phyloP scores from a whole-genome alignment of 2,797 vertebrate species.

The Poecilia gillii region DNA sequence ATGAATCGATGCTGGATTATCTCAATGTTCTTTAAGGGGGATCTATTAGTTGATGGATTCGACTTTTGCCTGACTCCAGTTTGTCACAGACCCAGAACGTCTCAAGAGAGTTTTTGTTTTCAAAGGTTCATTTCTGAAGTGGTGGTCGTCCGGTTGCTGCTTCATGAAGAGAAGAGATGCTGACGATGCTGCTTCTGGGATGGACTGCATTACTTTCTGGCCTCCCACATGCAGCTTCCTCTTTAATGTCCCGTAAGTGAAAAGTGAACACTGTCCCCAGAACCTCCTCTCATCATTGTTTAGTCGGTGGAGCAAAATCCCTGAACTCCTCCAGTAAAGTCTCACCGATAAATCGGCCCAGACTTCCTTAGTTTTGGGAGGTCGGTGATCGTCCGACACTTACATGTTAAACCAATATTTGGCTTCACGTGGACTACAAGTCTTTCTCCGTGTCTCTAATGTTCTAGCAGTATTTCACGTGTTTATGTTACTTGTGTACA shows the following conservation, averaged over 20 bases:
- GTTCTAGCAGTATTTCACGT: background rate
- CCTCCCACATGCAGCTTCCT: slow-evolving; percentile 24
- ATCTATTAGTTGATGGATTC: background rate
- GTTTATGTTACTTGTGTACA: background rate
- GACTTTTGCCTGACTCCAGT: background rate
- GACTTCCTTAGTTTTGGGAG: too few relatives aligned
- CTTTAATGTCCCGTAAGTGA: slow-evolving; percentile 53
- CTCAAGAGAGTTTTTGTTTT: background rate
- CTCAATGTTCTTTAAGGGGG: background rate
- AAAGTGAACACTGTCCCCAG: background rate
- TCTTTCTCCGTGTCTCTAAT: too few relatives aligned
- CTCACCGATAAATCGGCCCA: too few relatives aligned
- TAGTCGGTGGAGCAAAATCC: background rate
- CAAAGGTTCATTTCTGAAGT: background rate
- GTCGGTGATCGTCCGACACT: too few relatives aligned
- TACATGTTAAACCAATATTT: too few relatives aligned
- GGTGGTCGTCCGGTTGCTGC: background rate
- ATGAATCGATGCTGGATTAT: background rate
- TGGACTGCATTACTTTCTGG: slow-evolving; percentile 57
- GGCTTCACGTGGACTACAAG: too few relatives aligned
- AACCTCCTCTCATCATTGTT: background rate
- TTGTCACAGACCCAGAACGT: background rate
- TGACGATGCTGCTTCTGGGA: slow-evolving; percentile 54
- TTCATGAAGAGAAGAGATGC: slow-evolving; percentile 54
- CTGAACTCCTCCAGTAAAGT: background rate